These are phyloP conservation scores for Scaptodrosophila latifasciaeformis DNA, from an alignment of 2,888 invertebrate genomes.

Conservation along the genomic window DNA sequence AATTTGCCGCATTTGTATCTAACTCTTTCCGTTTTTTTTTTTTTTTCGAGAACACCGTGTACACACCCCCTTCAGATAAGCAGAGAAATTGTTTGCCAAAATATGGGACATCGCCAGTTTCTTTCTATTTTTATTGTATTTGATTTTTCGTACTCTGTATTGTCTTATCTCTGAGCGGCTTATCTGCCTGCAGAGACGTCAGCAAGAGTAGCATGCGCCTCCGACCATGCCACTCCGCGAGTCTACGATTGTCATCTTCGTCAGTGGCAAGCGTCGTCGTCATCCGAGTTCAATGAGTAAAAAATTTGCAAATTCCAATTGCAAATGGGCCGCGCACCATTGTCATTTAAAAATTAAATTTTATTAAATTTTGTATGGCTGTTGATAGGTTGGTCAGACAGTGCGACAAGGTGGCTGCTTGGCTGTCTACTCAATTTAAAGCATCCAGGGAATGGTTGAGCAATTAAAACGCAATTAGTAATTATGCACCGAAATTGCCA, in stretches of 20 bases:
- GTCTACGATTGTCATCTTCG: background rate
- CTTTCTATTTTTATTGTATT: background rate
- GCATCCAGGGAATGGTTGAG: constrained; percentile 17
- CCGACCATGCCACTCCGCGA: background rate
- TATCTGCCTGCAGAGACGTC: constrained; percentile 25
- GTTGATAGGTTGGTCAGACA: constrained; percentile 13
- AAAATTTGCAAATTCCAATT: constrained; percentile 1
- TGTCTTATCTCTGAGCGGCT: background rate
- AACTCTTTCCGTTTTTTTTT: constrained; percentile 30
- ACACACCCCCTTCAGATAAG: constrained; percentile 43
- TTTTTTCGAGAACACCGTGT: constrained; percentile 24
- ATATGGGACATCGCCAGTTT: constrained; percentile 3
- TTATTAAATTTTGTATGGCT: constrained; percentile 44
- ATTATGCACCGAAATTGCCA: constrained; percentile 35
- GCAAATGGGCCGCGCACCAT: constrained; percentile 2
- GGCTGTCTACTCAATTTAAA: constrained; percentile 26
- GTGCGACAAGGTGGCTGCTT: background rate
- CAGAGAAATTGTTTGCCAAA: constrained; percentile 43
- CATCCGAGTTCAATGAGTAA: constrained; percentile 12
- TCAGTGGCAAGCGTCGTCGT: constrained; percentile 31
- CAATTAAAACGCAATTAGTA: constrained; percentile 58
- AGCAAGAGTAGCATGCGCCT: constrained; percentile 8
- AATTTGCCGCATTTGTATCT: constrained; percentile 67
- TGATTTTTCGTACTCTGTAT: background rate
- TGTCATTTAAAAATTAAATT: constrained; percentile 47